Conservation (phyloP, 2,888 invertebrate genomes). For the Ptilodon capucinus region DNA sequence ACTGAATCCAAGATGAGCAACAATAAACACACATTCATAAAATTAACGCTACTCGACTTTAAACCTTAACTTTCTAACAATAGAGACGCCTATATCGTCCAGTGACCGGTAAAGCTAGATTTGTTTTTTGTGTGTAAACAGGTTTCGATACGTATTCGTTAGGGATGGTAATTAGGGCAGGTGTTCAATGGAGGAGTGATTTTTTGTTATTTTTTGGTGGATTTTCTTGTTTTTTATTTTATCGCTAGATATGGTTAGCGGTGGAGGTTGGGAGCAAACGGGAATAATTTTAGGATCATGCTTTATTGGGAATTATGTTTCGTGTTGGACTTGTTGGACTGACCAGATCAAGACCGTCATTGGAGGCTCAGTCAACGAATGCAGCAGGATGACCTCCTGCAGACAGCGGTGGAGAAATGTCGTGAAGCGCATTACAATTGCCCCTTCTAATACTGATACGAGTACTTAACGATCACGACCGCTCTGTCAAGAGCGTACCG, state of each 20-base stretch:
- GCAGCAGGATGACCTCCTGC: too few species aligned
- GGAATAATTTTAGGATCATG: neutral
- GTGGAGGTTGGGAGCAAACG: slow-evolving; percentile 5
- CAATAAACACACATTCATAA: slow-evolving; percentile 5
- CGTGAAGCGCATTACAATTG: too few species aligned
- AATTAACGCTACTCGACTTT: slow-evolving; percentile 16
- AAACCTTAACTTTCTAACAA: slow-evolving; percentile 21
- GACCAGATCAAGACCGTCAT: too few species aligned
- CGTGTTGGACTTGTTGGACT: too few species aligned
- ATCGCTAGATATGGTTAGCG: slow-evolving; percentile 19
- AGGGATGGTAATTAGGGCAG: slow-evolving; percentile 71
- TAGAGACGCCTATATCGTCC: neutral
- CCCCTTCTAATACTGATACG: too few species aligned
- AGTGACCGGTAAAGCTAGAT: slow-evolving; percentile 23
- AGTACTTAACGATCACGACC: too few species aligned
- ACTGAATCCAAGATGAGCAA: slow-evolving; percentile 45
- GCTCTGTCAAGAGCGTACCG: too few species aligned
- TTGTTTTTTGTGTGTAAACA: slow-evolving; percentile 49
- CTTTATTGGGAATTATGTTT: neutral
- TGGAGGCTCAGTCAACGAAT: too few species aligned
- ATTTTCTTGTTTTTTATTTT: slow-evolving; percentile 30
- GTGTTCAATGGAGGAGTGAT: slow-evolving; percentile 58
- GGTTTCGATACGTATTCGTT: slow-evolving; percentile 51
- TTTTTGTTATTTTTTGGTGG: slow-evolving; percentile 49
- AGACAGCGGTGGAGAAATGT: too few species aligned